Percentiles rank a stretch among this genome's conserved stretches.
Evolutionary conservation across 2,888 invertebrate genomes (phyloP).

Genomic region (Anthophora plumipes): DNA sequence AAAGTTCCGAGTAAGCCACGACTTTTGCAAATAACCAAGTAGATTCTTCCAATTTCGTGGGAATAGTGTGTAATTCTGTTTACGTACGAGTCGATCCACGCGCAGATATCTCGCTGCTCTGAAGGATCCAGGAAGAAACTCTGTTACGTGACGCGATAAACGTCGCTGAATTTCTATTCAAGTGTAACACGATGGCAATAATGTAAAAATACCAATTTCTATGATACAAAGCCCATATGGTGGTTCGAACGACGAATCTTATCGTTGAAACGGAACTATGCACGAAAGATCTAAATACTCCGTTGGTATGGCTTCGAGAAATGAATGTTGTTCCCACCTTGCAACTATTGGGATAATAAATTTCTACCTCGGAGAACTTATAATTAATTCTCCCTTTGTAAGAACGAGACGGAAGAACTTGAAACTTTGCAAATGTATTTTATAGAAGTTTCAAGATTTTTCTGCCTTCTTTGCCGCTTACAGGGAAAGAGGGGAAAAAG

Average conservation of each 20-base stretch:
- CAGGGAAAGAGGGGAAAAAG: background rate
- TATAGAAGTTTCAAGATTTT: background rate
- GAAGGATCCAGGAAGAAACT: background rate
- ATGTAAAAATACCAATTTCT: no score
- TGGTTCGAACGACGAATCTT: conserved; percentile 54
- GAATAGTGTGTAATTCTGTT: conserved; percentile 31
- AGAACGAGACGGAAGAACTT: background rate
- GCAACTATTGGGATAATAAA: conserved; percentile 24
- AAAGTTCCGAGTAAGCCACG: conserved; percentile 12
- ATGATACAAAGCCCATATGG: conserved; percentile 7
- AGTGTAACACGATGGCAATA: no score
- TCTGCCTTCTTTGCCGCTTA: background rate
- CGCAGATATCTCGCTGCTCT: no score
- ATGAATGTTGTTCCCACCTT: conserved; percentile 33
- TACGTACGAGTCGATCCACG: conserved; percentile 22
- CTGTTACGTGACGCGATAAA: conserved; percentile 23
- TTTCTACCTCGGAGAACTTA: conserved; percentile 10
- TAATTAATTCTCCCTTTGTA: conserved; percentile 29
- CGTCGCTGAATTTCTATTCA: no score
- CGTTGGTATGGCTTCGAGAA: no score
- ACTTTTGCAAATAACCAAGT: conserved; percentile 28
- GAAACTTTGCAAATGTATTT: conserved; percentile 7
- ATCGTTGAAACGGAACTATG: conserved; percentile 8
- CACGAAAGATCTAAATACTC: conserved; percentile 40
- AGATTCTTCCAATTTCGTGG: conserved; percentile 38